These are phyloP conservation scores for Selenia dentaria DNA, from an alignment of 2,888 invertebrate genomes.

Conservation along the genomic window DNA sequence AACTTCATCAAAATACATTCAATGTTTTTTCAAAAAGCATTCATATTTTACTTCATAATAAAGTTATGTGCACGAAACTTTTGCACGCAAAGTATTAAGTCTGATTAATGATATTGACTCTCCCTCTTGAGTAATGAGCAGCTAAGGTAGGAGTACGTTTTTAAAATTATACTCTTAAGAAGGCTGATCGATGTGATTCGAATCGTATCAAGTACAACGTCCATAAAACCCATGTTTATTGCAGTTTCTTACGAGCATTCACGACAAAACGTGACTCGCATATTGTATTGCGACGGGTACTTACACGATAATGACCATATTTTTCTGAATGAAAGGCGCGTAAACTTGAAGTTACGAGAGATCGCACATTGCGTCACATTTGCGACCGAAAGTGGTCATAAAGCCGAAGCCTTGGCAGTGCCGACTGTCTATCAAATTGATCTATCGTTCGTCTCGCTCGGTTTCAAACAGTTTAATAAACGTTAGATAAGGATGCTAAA, in stretches of 20 bases:
- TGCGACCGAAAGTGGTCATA: constrained; percentile 77
- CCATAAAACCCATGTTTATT: constrained; percentile 54
- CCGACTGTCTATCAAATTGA: constrained; percentile 69
- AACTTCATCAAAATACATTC: constrained; percentile 31
- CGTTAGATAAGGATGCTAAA: constrained; percentile 71
- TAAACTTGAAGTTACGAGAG: constrained; percentile 49
- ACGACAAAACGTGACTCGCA: constrained; percentile 59
- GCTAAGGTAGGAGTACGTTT: constrained; percentile 26
- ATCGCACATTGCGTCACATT: constrained; percentile 68
- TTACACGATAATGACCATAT: constrained; percentile 56
- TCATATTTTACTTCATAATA: constrained; percentile 21
- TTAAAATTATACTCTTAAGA: constrained; percentile 27
- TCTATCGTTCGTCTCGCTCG: constrained; percentile 55
- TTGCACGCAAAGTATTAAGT: constrained; percentile 23
- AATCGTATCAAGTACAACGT: constrained; percentile 52
- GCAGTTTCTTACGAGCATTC: constrained; percentile 46
- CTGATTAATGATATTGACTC: constrained; percentile 33
- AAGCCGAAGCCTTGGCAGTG: constrained; percentile 74
- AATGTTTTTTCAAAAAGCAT: constrained; percentile 22
- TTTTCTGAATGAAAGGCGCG: constrained; percentile 61
- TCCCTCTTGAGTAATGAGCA: constrained; percentile 31
- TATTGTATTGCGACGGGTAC: constrained; percentile 56
- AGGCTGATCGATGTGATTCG: constrained; percentile 49
- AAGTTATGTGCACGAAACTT: constrained; percentile 23
- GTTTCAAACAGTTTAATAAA: constrained; percentile 40